Conservation (phyloP, 2,797 vertebrate genomes). For the Neosalanx taihuensis region DNA sequence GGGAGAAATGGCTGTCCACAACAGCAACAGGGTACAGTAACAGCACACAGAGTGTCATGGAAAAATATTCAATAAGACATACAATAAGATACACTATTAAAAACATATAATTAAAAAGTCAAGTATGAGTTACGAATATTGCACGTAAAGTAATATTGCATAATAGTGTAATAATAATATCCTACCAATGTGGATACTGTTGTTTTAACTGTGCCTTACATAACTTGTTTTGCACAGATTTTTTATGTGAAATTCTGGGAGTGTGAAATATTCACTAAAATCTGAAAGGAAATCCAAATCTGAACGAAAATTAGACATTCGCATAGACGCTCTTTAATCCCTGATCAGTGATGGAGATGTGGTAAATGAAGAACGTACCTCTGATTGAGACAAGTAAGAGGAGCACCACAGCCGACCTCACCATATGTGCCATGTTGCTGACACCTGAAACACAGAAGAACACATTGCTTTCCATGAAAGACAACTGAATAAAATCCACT, state of each 20-base stretch:
- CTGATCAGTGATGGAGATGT: background rate
- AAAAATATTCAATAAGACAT: no score
- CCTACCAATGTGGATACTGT: background rate
- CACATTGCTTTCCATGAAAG: background rate
- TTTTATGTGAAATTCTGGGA: no score
- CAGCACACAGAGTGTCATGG: no score
- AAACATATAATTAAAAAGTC: no score
- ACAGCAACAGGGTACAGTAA: no score
- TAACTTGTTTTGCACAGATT: background rate
- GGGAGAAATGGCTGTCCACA: no score
- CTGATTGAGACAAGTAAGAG: constrained; percentile 39
- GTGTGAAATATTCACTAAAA: no score
- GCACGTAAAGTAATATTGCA: no score
- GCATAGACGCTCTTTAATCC: background rate
- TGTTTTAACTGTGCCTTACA: background rate
- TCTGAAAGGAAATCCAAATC: no score
- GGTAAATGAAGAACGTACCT: constrained; percentile 50
- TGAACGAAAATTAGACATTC: no score
- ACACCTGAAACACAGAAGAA: constrained; percentile 41
- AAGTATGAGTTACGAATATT: no score
- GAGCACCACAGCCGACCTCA: constrained; percentile 42
- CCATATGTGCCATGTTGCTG: constrained; percentile 51
- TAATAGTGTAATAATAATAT: background rate
- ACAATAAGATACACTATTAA: no score
- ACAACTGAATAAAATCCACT: background rate